Evolutionary conservation across 2,888 invertebrate genomes (phyloP).

Genomic region (Marasmarcha lunaedactyla): DNA sequence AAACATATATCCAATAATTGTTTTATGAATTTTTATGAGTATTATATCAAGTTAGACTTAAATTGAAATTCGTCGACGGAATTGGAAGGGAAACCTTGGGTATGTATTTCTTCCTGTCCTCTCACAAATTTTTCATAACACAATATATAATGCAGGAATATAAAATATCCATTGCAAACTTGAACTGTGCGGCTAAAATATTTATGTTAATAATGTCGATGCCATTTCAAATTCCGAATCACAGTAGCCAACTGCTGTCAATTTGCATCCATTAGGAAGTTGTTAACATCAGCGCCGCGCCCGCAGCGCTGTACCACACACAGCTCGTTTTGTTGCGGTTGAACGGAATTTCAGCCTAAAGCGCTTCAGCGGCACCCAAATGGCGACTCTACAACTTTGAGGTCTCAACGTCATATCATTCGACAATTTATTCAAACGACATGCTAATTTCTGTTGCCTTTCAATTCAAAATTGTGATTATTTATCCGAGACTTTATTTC

Average conservation of each 20-base stretch:
- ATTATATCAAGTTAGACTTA: too few species aligned
- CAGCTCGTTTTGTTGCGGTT: slow-evolving; percentile 1
- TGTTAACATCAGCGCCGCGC: slow-evolving; percentile 40
- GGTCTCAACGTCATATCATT: slow-evolving; percentile 14
- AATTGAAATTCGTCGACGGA: too few species aligned
- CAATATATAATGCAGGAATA: too few species aligned
- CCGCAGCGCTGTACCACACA: slow-evolving; percentile 24
- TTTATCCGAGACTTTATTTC: slow-evolving; percentile 48
- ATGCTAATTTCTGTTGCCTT: slow-evolving; percentile 43
- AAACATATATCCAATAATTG: too few species aligned
- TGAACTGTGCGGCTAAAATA: too few species aligned
- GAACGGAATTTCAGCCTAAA: slow-evolving; percentile 14
- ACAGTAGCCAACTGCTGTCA: slow-evolving; percentile 54
- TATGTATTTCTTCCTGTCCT: too few species aligned
- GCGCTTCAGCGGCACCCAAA: slow-evolving; percentile 15
- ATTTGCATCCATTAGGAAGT: slow-evolving; percentile 61
- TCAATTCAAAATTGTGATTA: slow-evolving; percentile 51
- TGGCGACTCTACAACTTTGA: background rate
- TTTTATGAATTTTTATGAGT: too few species aligned
- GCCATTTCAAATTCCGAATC: slow-evolving; percentile 62
- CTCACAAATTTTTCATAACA: too few species aligned
- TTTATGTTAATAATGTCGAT: slow-evolving; percentile 21
- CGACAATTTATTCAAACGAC: slow-evolving; percentile 61
- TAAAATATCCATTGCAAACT: too few species aligned
- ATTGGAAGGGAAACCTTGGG: too few species aligned